phyloP scores from a whole-genome alignment of 2,888 invertebrate genomes.

The Thumatha senex region DNA sequence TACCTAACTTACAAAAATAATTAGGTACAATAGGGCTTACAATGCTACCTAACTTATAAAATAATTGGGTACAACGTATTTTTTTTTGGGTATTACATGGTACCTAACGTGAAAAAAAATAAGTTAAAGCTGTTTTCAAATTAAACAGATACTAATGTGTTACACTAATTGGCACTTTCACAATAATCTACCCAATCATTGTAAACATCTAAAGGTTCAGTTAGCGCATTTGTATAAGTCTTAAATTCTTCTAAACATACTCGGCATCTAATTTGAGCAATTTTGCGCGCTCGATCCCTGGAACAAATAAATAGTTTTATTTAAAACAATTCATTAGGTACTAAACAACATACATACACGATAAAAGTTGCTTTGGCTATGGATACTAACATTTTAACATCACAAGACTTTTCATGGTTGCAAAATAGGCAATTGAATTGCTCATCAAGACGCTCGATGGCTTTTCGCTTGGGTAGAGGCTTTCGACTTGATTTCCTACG shows the following conservation, averaged over 20 bases:
- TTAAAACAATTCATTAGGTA: too few species aligned
- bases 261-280: conserved; percentile 96
- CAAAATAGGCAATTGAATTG: conserved; percentile 99
- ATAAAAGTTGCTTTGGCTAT: too few species aligned
- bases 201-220: conserved; percentile 99
- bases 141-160: too few species aligned
- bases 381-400: conserved; percentile 96
- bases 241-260: conserved; percentile 99
- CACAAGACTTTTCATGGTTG: conserved; percentile 99
- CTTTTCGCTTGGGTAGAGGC: conserved; percentile 97
- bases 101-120: too few species aligned
- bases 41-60: too few species aligned
- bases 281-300: conserved; percentile 97
- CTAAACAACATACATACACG: too few species aligned
- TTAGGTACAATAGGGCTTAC: too few species aligned
- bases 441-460: conserved; percentile 95
- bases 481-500: conserved; percentile 98
- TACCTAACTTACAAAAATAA: too few species aligned
- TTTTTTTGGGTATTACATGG: too few species aligned
- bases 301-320: conserved; percentile 48
- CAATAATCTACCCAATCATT: conserved; percentile 99
- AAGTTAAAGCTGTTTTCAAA: too few species aligned
- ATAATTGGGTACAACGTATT: too few species aligned
- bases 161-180: conserved; percentile 91
- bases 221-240: conserved; percentile 96